Evolutionary conservation across 2,888 invertebrate genomes (phyloP).

Genomic region (Achlya flavicornis): DNA sequence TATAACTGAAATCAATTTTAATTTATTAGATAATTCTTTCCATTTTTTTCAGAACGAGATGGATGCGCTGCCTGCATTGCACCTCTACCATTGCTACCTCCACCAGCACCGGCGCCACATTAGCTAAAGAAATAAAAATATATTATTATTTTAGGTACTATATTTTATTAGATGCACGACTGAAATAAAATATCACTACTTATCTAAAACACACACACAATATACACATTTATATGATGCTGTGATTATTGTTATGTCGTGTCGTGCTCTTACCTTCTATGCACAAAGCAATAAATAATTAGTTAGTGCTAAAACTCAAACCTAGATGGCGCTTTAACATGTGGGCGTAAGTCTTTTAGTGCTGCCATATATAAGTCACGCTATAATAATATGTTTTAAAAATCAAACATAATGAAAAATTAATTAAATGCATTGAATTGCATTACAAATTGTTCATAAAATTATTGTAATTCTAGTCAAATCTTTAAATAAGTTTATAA

Average conservation of each 20-base stretch:
- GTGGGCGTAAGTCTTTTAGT: background rate
- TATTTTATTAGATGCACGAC: background rate
- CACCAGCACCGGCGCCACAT: constrained; percentile 71
- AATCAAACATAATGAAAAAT: too few relatives aligned
- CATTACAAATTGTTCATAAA: too few relatives aligned
- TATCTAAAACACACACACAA: too few relatives aligned
- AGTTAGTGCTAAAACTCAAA: constrained; percentile 4
- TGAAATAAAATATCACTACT: background rate
- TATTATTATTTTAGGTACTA: background rate
- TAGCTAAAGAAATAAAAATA: constrained; percentile 38
- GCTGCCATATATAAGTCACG: background rate
- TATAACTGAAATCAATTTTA: background rate
- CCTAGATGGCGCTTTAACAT: constrained; percentile 28
- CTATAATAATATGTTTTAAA: background rate
- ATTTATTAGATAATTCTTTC: background rate
- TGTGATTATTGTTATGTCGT: background rate
- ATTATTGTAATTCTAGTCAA: background rate
- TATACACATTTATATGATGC: too few relatives aligned
- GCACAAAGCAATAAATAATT: constrained; percentile 21
- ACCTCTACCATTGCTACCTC: constrained; percentile 69
- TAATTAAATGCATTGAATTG: too few relatives aligned
- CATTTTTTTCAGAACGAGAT: constrained; percentile 65
- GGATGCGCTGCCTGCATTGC: constrained; percentile 74
- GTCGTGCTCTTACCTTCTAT: constrained; percentile 7
- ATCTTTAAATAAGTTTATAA: background rate